These are phyloP conservation scores for Micropterix aruncella DNA, from an alignment of 2,888 invertebrate species.

Conservation along the genomic window DNA sequence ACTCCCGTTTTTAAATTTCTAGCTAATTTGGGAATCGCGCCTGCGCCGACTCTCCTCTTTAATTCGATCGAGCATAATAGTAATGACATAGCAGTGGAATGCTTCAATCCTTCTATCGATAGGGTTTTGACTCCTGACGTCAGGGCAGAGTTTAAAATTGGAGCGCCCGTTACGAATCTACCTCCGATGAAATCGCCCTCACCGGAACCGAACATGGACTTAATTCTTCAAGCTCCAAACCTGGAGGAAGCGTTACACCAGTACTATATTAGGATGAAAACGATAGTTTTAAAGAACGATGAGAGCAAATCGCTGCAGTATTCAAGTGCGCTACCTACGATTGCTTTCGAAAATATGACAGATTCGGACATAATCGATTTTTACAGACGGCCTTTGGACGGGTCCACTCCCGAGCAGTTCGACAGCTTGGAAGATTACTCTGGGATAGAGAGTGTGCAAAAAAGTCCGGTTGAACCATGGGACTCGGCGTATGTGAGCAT, in stretches of 20 bases:
- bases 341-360: slow-evolving; percentile 10
- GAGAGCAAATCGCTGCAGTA: slow-evolving; percentile 6
- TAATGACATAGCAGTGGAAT: too few relatives aligned
- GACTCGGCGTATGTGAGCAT: slow-evolving; percentile 41
- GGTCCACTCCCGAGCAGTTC: background rate
- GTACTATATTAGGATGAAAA: slow-evolving; percentile 12
- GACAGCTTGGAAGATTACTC: background rate
- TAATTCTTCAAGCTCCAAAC: slow-evolving; percentile 18
- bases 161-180: slow-evolving; percentile 35
- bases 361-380: slow-evolving; percentile 12
- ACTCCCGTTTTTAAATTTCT: slow-evolving; percentile 32
- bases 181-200: slow-evolving; percentile 23
- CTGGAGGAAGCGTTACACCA: slow-evolving; percentile 14
- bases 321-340: slow-evolving; percentile 7
- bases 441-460: background rate
- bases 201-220: slow-evolving; percentile 23
- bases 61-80: too few relatives aligned
- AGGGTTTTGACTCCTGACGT: too few relatives aligned
- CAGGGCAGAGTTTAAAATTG: slow-evolving; percentile 32
- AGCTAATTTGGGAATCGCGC: too few relatives aligned
- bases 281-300: slow-evolving; percentile 4
- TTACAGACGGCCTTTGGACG: slow-evolving; percentile 12
- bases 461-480: slow-evolving; percentile 21
- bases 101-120: too few relatives aligned
- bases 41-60: too few relatives aligned